Evolutionary conservation across 1,140 invertebrate species (phyloP), one percentile per base, ranked within the genome.

Genomic region (Scaptomyza hsui): DNA sequence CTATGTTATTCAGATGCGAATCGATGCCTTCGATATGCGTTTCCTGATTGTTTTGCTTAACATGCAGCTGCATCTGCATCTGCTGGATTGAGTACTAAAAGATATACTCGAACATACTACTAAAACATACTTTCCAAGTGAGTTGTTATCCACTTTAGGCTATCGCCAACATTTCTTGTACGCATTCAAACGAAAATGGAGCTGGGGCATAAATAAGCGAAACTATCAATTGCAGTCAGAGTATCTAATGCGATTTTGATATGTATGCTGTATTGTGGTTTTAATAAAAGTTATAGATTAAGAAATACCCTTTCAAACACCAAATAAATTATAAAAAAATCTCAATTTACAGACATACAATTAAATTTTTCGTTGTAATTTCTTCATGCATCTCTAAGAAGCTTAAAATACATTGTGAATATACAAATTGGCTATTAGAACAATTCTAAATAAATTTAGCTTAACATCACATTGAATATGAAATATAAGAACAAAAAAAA

Each of bases 41-140:
- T 78, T 51, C 57, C 60, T 73, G 78, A 80, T 82, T 70, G 78
- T 78, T 82, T 83, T 83, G 80, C 72, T 79, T 63, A 85, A 85
- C 80, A 79, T 65, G 51, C 60, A 74, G 51, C 60, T 51, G 61
- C 51, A 48, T 32, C 53, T 51, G 29, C 61, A 45, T 3, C 48
- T 18, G 18, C 19, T 18, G 26, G 7, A 9, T 29, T 29, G 26
- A 26, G 6, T 10, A 45, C 24, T 42, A 41, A 32, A 37, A 52
- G 35, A 62, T 44, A 41, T 32, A 37, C 26, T 12, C 32, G 32
- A 37, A 37, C 32, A 37, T n/a, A 32, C 10, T n/a, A 32, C 10
- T 32, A 6, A 32, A 32, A 32, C 10, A 10, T 32, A n/a, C 32
- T 37, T 37, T 12, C 7, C 5, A n/a, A 37, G 32, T 37, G 32